Base-by-base conservation (phyloP, 2,888 invertebrate genomes). In the Chelonus formosanus region DNA sequence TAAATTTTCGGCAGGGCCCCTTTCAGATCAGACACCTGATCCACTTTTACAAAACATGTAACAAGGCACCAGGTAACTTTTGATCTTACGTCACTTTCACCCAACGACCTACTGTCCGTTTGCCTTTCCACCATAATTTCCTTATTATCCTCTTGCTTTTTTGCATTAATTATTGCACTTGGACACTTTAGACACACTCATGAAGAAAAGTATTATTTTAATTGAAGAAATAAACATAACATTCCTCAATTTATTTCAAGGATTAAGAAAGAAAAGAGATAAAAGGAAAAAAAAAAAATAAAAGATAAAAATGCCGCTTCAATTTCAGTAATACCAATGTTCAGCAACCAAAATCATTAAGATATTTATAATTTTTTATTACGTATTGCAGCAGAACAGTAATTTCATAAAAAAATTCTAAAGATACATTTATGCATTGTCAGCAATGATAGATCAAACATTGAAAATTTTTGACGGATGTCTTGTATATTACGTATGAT, bases 21-120 rank as follows among this genome's bases (percentile, higher is more conserved):
- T 60, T 61, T 61, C 54, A 34, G 57, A 44, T 63, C 61, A 62
- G 68, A 67, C 72, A 72, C 71, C 72, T 72, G 72, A 72, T 72
- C 72, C 71, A 72, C 72, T 72, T 72, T 72, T 72, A 70, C 70
- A 65, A 57, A 56, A 48, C 63, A 71, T 68, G 71, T 70, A 71
- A 72, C 67, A 67, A 57, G 50, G 7, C 59, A 43, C 55, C 43
- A 65, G 47, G 56, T 48, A 64, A 44, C 63, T 59, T 63, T 56
- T 40, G 53, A 68, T 66, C 62, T 67, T 63, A 54, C 67, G 56
- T 63, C 52, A 68, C 68, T 67, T 62, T 61, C 47, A 57, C 69
- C 70, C 64, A 68, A 65, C 69, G 61, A 72, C 67, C 61, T 63
- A 32, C 40, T 55, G 63, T 55, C 64, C 63, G 50, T 63, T 65